Evolutionary conservation across 2,113 vertebrate genomes (phyloP), one percentile per base, ranked within the genome.

Genomic region (Noturus placidus): DNA sequence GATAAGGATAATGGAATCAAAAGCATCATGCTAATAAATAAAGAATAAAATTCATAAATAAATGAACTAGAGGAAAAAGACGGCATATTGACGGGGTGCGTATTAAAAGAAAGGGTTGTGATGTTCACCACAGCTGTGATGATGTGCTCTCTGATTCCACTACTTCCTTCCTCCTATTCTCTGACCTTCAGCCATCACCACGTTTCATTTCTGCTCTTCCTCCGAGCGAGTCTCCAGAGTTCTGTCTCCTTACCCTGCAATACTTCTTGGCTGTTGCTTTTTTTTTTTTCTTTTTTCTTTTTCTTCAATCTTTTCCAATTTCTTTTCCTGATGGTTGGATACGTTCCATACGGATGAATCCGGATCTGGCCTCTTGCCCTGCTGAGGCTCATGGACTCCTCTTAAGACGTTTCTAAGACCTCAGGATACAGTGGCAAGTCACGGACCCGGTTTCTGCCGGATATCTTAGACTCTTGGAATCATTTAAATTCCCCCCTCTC

Each of bases 401-500:
- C 27, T 72, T 81, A 42, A 67, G 63, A 38, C 10, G 46, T 70
- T 38, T 80, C 65, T 50, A 33, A 85, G 76, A 25, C 35, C 22
- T 67, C 10, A 8, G 38, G 33, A 79, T 56, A 20, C 52, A 10
- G n/a, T 13, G 77, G 76, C 76, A 15, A 56, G 52, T 56, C 76
- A 78, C 65, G 52, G 9, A 25, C n/a, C 27, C 10, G 69, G 50
- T 54, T 74, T 80, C 76, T 33, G 6, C 17, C 13, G 38, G 57
- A 80, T 27, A 80, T 35, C 11, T 5, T 11, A 54, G 38, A 65
- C 52, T 94, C 90, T 46, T 87, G 91, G 92, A 93, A 88, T 90
- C 91, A 93, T 93, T 92, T 88, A 80, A 87, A 33, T n/a, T 88
- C 70, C 77, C 82, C 88, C 84, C 89, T 91, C 80, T 88, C 84